A percentile compares a stretch with the other conserved stretches of the same genome.
Conservation (phyloP, 2,797 vertebrate species). For the Tympanoctomys barrerae region DNA sequence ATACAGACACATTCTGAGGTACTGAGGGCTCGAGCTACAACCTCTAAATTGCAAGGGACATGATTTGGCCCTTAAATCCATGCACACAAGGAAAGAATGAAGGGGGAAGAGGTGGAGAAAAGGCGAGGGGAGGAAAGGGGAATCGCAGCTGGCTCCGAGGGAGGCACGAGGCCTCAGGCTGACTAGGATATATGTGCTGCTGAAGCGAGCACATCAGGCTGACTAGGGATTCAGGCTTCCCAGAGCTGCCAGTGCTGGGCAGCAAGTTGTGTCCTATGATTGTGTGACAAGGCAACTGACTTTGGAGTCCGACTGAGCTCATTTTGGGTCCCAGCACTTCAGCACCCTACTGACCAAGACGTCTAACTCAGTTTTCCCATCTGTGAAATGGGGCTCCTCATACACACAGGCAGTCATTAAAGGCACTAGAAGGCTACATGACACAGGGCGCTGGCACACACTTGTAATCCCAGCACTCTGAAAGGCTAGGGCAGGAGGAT, state of each 20-base stretch:
- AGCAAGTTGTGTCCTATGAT: background rate
- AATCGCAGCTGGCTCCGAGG: background rate
- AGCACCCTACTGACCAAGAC: background rate
- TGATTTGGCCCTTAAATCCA: background rate
- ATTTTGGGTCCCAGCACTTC: rapidly evolving
- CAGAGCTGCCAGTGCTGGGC: rapidly evolving
- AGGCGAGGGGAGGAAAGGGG: rapidly evolving
- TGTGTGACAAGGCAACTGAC: background rate
- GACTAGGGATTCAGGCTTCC: background rate
- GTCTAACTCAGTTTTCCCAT: background rate
- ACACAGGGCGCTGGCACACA: background rate
- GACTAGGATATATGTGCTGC: no score
- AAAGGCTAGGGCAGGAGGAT: background rate
- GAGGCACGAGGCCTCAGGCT: rapidly evolving
- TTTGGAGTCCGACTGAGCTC: background rate
- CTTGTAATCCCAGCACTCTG: background rate
- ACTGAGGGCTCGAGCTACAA: background rate
- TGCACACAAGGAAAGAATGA: background rate
- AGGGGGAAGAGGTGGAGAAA: background rate
- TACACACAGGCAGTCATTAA: background rate
- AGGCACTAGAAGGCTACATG: background rate
- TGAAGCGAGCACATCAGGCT: no score
- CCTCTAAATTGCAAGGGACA: background rate
- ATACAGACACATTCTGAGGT: background rate
- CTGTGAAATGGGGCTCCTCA: background rate